Evolutionary conservation across 1,140 invertebrate genomes (phyloP).

Genomic region (Uloborus diversus): DNA sequence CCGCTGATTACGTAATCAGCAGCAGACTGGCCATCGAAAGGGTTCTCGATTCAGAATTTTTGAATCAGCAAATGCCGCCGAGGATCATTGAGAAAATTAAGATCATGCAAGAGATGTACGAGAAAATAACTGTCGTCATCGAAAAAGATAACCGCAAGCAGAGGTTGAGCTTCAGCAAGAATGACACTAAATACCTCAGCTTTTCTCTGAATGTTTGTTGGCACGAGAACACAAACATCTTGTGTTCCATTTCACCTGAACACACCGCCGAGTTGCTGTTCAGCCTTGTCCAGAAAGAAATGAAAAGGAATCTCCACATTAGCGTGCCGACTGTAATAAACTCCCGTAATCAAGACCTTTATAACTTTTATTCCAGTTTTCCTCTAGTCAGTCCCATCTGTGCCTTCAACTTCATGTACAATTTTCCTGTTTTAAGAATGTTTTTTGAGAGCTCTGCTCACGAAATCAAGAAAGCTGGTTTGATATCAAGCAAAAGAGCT

Average conservation of each 20-base stretch:
- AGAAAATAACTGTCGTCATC: constrained; percentile 61
- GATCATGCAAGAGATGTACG: constrained; percentile 61
- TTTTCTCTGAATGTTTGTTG: neutral
- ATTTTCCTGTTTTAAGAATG: constrained; percentile 11
- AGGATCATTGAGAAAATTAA: constrained; percentile 61
- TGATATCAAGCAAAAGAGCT: constrained; percentile 30
- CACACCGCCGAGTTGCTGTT: constrained; percentile 2
- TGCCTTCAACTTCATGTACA: constrained; percentile 38
- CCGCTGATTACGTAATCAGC: constrained; percentile 64
- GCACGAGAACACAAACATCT: neutral
- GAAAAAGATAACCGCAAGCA: constrained; percentile 60
- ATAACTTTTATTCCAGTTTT: constrained; percentile 41
- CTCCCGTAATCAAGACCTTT: neutral
- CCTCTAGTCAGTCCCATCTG: constrained; percentile 27
- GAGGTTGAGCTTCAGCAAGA: constrained; percentile 23
- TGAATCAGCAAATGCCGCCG: constrained; percentile 58
- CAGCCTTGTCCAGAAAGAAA: constrained; percentile 17
- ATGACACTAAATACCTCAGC: constrained; percentile 10
- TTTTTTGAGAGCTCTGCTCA: constrained; percentile 37
- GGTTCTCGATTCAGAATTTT: constrained; percentile 61
- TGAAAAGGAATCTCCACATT: constrained; percentile 6
- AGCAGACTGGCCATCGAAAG: constrained; percentile 62
- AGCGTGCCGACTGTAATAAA: constrained; percentile 10
- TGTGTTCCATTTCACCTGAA: constrained; percentile 23
- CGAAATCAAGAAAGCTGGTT: constrained; percentile 24